phyloP scores from a whole-genome alignment of 2,888 invertebrate genomes.

The Luffia ferchaultella region DNA sequence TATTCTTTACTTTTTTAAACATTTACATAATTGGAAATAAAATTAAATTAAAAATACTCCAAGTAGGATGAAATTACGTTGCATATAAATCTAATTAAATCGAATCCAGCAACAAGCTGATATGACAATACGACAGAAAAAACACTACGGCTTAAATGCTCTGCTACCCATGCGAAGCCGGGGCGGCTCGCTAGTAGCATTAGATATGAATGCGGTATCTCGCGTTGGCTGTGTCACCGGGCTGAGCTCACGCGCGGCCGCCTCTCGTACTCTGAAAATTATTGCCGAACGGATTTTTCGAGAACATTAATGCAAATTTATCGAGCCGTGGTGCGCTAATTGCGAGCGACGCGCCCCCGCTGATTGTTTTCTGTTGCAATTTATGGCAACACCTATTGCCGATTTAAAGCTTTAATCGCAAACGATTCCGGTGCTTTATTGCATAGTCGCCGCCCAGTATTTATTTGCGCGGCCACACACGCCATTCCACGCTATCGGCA shows the following conservation, averaged over 20 bases:
- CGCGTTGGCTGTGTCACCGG: neutral
- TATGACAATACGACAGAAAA: too few species aligned
- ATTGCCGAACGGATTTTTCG: constrained; percentile 62
- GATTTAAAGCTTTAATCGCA: constrained; percentile 67
- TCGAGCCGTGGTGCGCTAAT: constrained; percentile 63
- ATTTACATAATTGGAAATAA: too few species aligned
- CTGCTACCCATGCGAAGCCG: too few species aligned
- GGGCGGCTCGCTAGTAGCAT: too few species aligned
- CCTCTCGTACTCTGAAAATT: constrained; percentile 48
- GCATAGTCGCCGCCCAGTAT: constrained; percentile 55
- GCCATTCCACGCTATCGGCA: neutral
- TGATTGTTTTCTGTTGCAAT: constrained; percentile 64
- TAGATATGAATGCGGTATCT: neutral
- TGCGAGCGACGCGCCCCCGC: constrained; percentile 58
- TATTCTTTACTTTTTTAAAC: too few species aligned
- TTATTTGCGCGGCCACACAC: constrained; percentile 27
- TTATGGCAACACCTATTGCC: constrained; percentile 68
- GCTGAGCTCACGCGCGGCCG: constrained; percentile 27
- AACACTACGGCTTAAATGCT: too few species aligned
- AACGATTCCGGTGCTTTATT: constrained; percentile 65
- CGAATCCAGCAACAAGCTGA: too few species aligned
- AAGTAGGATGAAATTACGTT: too few species aligned
- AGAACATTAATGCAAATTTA: constrained; percentile 67
- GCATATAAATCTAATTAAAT: too few species aligned
- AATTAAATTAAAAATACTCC: too few species aligned